Conservation (phyloP, 1,140 invertebrate species). For the Caerostris darwini region DNA sequence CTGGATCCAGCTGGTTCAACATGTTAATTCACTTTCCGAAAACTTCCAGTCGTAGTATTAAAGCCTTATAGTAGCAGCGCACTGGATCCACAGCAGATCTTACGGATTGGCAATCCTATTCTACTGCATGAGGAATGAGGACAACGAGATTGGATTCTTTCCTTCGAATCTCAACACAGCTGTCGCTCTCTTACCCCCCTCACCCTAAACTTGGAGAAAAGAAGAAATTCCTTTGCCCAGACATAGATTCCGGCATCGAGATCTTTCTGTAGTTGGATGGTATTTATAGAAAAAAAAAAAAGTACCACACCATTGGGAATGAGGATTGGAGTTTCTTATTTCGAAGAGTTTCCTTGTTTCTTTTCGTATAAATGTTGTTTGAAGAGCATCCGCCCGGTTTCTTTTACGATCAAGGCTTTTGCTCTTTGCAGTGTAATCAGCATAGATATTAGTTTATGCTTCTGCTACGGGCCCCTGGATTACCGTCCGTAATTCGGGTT, state of each 20-base stretch:
- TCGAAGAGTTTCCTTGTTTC: conserved; percentile 64
- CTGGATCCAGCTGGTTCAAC: conserved; percentile 48
- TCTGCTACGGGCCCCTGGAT: conserved; percentile 12
- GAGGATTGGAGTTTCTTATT: conserved; percentile 71
- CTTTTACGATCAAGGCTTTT: not conserved
- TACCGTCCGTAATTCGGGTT: conserved; percentile 36
- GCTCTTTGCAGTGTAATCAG: conserved; percentile 51
- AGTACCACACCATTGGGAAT: conserved; percentile 52
- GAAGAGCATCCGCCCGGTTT: conserved; percentile 46
- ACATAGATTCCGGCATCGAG: conserved; percentile 64
- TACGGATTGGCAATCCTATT: conserved; percentile 60
- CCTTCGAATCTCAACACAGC: conserved; percentile 70
- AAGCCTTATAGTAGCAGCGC: conserved; percentile 4
- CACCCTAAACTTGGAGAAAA: conserved; percentile 33
- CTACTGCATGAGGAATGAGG: conserved; percentile 70
- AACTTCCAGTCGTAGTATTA: conserved; percentile 54
- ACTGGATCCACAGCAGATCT: conserved; percentile 30
- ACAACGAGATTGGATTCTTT: conserved; percentile 64
- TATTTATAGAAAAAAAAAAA: conserved; percentile 67
- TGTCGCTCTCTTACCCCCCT: conserved; percentile 45
- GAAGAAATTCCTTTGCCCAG: conserved; percentile 50
- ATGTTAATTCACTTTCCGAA: conserved; percentile 67
- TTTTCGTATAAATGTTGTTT: conserved; percentile 71
- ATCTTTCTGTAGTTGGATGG: conserved; percentile 66
- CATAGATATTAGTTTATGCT: conserved; percentile 71